These are phyloP conservation scores for Ciconia maguari DNA, from an alignment of 2,113 vertebrate species.

Conservation along the genomic window DNA sequence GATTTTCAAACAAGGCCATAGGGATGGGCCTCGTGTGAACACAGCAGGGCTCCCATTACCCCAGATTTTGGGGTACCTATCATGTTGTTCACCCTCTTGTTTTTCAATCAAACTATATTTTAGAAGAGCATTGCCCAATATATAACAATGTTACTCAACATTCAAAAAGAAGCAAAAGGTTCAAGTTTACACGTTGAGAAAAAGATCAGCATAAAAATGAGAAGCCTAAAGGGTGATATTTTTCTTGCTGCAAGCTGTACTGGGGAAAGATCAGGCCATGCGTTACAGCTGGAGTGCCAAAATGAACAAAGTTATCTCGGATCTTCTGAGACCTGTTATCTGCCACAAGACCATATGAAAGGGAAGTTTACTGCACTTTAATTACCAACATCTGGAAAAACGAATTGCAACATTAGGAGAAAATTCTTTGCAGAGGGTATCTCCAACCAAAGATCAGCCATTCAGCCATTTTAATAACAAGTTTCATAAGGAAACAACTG, in stretches of 20 bases:
- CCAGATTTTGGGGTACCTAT: background rate
- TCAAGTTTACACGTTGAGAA: background rate
- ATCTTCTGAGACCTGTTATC: background rate
- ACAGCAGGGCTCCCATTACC: background rate
- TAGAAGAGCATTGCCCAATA: background rate
- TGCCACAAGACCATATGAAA: background rate
- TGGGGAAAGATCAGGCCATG: background rate
- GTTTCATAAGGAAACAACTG: background rate
- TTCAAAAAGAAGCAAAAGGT: background rate
- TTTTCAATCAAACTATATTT: background rate
- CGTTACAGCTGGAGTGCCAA: background rate
- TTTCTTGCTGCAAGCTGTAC: background rate
- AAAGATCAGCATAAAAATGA: background rate
- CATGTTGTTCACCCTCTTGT: background rate
- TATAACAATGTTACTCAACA: background rate
- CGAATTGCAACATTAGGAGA: background rate
- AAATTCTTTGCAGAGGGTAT: background rate
- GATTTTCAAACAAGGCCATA: background rate
- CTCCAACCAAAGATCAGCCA: background rate
- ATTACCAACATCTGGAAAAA: conserved; percentile 37
- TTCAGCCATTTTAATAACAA: background rate
- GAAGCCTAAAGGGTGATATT: background rate
- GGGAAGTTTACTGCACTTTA: background rate
- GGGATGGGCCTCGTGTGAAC: rapidly evolving
- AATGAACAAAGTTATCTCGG: background rate